phyloP scores from a whole-genome alignment of 2,888 invertebrate species.

The Hydropsyche betteni region DNA sequence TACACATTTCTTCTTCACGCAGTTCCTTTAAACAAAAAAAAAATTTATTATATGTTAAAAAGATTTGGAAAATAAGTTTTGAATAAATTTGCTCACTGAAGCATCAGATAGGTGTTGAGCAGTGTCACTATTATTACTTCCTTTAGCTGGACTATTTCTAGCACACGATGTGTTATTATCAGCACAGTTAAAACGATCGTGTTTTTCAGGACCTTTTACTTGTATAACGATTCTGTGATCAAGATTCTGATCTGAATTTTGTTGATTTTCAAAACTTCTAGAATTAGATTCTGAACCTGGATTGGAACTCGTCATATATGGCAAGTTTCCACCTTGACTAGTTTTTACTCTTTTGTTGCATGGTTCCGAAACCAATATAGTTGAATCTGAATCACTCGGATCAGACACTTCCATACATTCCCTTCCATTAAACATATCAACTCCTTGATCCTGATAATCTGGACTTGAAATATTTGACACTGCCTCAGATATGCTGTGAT shows the following conservation, averaged over 20 bases:
- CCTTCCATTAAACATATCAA: constrained; percentile 79
- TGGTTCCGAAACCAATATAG: constrained; percentile 84
- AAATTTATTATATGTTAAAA: neutral
- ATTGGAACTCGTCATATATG: constrained; percentile 52
- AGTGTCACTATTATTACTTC: constrained; percentile 55
- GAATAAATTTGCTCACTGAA: constrained; percentile 57
- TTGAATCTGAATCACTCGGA: constrained; percentile 89
- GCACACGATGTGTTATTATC: constrained; percentile 58
- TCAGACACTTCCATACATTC: constrained; percentile 89
- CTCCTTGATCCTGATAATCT: constrained; percentile 88
- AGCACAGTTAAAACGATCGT: constrained; percentile 50
- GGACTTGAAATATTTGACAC: constrained; percentile 91
- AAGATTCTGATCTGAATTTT: constrained; percentile 56
- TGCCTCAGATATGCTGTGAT: constrained; percentile 81
- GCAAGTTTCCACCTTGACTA: constrained; percentile 55
- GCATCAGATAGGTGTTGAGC: constrained; percentile 66
- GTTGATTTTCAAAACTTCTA: constrained; percentile 31
- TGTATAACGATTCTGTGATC: constrained; percentile 84
- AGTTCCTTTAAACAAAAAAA: constrained; percentile 47
- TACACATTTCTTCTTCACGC: constrained; percentile 56
- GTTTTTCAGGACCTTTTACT: constrained; percentile 69
- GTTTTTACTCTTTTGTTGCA: constrained; percentile 68
- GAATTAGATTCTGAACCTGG: constrained; percentile 45
- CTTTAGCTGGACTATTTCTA: constrained; percentile 43
- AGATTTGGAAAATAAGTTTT: too few species aligned